A percentile compares a stretch with the other conserved stretches of the same genome.
These are phyloP conservation scores for Macrobrachium nipponense DNA, from an alignment of 1,140 invertebrate species.

Conservation along the genomic window DNA sequence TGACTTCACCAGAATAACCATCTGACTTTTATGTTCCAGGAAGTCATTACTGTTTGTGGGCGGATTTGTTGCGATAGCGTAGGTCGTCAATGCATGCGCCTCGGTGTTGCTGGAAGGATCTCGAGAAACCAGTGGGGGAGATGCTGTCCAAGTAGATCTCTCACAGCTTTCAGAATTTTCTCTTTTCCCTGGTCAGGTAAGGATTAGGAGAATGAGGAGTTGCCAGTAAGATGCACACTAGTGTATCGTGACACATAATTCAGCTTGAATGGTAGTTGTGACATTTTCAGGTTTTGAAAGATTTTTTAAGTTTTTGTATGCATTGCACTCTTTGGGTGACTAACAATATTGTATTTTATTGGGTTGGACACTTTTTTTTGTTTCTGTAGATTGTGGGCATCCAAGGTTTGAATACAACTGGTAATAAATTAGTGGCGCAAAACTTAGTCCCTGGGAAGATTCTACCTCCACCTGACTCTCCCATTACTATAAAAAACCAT, in stretches of 20 bases:
- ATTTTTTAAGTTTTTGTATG: background rate
- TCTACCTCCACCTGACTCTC: slow-evolving; percentile 64
- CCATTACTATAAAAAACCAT: slow-evolving; percentile 22
- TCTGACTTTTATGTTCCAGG: slow-evolving; percentile 64
- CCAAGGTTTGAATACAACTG: slow-evolving; percentile 78
- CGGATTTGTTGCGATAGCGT: slow-evolving; percentile 77
- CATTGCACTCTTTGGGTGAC: background rate
- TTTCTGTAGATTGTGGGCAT: slow-evolving; percentile 75
- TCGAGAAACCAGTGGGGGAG: slow-evolving; percentile 70
- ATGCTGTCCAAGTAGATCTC: slow-evolving; percentile 74
- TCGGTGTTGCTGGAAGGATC: slow-evolving; percentile 80
- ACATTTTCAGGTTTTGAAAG: background rate
- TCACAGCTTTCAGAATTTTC: slow-evolving; percentile 77
- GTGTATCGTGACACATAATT: background rate
- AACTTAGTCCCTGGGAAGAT: slow-evolving; percentile 72
- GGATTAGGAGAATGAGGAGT: background rate
- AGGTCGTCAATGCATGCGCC: slow-evolving; percentile 76
- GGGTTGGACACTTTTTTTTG: background rate
- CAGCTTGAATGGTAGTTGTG: background rate
- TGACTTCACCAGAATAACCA: too few species aligned
- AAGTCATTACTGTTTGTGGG: slow-evolving; percentile 71
- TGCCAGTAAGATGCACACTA: background rate
- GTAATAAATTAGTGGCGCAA: slow-evolving; percentile 77
- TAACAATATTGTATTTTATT: background rate
- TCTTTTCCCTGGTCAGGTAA: slow-evolving; percentile 84